Conservation (phyloP, 2,113 vertebrate genomes). For the Dascyllus trimaculatus region DNA sequence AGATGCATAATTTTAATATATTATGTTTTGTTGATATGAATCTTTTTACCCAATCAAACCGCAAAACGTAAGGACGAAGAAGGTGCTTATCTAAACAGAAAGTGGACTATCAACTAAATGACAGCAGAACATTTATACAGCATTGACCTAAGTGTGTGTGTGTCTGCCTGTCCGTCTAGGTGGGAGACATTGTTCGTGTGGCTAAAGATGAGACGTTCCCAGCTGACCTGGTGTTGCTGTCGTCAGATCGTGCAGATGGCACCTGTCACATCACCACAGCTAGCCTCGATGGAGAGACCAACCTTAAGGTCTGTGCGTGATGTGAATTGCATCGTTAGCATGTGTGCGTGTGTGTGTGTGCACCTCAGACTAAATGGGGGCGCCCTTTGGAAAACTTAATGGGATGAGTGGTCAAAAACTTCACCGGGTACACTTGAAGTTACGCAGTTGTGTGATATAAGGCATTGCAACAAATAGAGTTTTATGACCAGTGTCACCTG, state of each 20-base stretch:
- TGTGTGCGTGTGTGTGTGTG: not conserved
- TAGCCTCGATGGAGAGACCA: constrained; percentile 97
- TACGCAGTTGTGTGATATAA: not conserved
- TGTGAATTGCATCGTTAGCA: constrained; percentile 41
- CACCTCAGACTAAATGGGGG: not conserved
- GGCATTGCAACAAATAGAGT: not conserved
- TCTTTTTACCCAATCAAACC: constrained; percentile 1
- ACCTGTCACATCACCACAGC: constrained; percentile 97
- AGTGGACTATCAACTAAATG: not conserved
- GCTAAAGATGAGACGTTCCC: constrained; percentile 99
- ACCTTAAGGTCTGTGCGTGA: constrained; percentile 90
- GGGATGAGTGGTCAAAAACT: not conserved
- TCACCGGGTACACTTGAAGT: not conserved
- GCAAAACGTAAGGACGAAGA: not conserved
- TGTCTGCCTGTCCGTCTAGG: constrained; percentile 79
- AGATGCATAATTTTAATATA: no score
- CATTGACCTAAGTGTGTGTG: not conserved
- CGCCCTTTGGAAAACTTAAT: not conserved
- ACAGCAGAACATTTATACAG: not conserved
- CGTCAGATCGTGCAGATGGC: constrained; percentile 92
- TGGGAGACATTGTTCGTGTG: constrained; percentile 97
- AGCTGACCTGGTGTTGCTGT: constrained; percentile 93
- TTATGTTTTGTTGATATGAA: not conserved
- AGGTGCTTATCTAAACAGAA: not conserved
- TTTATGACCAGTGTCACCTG: not conserved